A percentile compares a stretch with the other conserved stretches of the same genome.
Conservation (phyloP, 2,113 vertebrate species). For the Nesoenas mayeri region DNA sequence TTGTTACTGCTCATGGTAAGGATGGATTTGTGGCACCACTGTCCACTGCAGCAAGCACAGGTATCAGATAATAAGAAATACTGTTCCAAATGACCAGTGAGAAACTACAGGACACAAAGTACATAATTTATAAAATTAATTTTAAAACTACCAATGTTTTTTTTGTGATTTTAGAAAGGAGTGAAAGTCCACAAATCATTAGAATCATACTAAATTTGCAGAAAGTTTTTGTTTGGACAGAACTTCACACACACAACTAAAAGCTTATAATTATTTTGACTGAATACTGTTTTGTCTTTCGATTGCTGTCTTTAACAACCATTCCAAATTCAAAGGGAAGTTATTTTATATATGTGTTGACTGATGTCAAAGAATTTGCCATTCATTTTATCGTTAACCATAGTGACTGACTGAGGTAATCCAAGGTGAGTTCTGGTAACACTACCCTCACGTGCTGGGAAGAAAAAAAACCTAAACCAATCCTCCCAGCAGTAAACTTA, state of each 20-base stretch:
- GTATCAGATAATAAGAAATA: not conserved
- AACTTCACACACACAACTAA: not conserved
- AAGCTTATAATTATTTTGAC: not conserved
- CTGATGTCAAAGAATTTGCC: not conserved
- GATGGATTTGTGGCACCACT: not conserved
- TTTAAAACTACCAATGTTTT: not conserved
- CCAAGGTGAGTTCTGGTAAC: not conserved
- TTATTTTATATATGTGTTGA: not conserved
- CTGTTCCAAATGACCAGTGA: not conserved
- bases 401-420: not conserved
- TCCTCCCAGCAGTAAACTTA: not conserved
- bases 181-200: not conserved
- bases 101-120: not conserved
- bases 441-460: not conserved
- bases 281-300: not conserved
- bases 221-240: not conserved
- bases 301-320: not conserved
- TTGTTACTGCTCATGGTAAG: not conserved
- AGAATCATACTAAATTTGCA: not conserved
- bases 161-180: not conserved
- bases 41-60: not conserved
- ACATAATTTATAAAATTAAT: not conserved
- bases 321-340: not conserved
- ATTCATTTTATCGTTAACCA: not conserved
- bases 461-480: not conserved